A percentile compares a stretch with the other conserved stretches of the same genome.
Evolutionary conservation across 2,113 vertebrate genomes (phyloP).

Genomic region (Manacus vitellinus): DNA sequence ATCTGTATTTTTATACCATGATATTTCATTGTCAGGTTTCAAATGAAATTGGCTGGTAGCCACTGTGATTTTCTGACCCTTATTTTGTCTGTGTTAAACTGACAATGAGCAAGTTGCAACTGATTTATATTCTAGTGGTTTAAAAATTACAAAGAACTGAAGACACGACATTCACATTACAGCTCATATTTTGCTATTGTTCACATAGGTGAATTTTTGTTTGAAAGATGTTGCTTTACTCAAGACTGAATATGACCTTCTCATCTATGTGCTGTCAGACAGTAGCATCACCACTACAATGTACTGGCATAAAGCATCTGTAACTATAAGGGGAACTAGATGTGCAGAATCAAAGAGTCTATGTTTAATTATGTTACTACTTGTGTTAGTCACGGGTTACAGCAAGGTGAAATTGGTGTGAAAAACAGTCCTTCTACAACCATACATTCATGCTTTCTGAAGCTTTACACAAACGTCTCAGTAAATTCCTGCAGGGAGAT

Average conservation of each 20-base stretch:
- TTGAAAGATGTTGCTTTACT: constrained; percentile 4
- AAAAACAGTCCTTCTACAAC: neutral
- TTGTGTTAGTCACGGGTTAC: neutral
- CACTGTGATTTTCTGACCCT: neutral
- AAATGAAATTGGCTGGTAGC: neutral
- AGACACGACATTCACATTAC: neutral
- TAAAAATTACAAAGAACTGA: neutral
- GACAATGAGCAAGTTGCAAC: neutral
- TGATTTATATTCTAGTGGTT: neutral
- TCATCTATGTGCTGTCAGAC: neutral
- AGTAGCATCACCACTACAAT: neutral
- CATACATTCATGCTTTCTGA: neutral
- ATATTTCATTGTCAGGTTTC: neutral
- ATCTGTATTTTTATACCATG: neutral
- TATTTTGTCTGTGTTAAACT: neutral
- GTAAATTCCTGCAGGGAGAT: neutral
- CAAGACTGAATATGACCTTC: neutral
- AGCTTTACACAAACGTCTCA: neutral
- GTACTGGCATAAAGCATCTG: neutral
- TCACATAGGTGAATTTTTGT: neutral
- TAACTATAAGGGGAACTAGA: neutral
- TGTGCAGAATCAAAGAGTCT: neutral
- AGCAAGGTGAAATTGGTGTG: neutral
- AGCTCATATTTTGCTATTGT: neutral
- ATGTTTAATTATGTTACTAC: neutral